These are phyloP conservation scores for Andricus grossulariae DNA, from an alignment of 1,140 invertebrate species.

Conservation along the genomic window DNA sequence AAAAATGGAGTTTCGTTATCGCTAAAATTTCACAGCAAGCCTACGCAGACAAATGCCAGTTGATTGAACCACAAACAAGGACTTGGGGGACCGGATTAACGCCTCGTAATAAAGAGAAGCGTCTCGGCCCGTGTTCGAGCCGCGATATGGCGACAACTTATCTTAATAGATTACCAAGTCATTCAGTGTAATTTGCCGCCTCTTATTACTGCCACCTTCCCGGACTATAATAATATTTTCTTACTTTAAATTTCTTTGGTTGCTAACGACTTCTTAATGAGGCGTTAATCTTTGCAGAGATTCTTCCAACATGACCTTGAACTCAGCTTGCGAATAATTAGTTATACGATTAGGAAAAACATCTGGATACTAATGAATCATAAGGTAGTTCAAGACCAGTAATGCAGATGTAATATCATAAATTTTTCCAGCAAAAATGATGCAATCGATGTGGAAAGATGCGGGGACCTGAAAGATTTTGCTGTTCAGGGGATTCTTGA, in stretches of 20 bases:
- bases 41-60: neutral
- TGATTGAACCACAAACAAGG: neutral
- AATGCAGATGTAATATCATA: neutral
- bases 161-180: conserved; percentile 55
- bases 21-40: neutral
- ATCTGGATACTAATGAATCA: neutral
- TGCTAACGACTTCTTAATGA: neutral
- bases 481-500: neutral
- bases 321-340: too few species aligned
- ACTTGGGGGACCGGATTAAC: neutral
- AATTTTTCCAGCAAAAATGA: neutral
- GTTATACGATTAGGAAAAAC: too few species aligned
- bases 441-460: neutral
- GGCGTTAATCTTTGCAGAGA: too few species aligned
- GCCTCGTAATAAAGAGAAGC: neutral
- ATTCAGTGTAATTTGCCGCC: conserved; percentile 47
- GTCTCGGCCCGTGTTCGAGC: neutral
- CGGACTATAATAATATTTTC: neutral
- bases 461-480: neutral
- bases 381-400: neutral
- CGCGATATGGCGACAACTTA: conserved; percentile 42
- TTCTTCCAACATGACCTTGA: too few species aligned
- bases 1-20: conserved; percentile 2
- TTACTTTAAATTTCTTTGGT: neutral
- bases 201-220: conserved; percentile 40